Evolutionary conservation across 1,140 invertebrate species (phyloP), one percentile per base, ranked within the genome.

Genomic region (Cotesia chilonis): DNA sequence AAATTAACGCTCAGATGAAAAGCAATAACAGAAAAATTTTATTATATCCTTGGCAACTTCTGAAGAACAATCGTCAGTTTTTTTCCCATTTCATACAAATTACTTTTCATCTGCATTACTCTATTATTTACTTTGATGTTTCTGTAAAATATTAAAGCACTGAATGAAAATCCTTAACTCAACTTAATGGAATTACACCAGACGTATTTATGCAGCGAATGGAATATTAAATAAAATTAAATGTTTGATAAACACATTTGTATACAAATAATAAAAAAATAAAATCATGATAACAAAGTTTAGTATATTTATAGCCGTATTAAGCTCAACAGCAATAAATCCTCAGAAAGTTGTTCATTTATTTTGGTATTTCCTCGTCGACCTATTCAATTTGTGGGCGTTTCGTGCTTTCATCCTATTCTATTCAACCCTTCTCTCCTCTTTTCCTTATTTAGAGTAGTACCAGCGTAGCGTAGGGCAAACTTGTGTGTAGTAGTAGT

Each of bases 301-400:
- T 47, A 10, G 41, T 47, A 47, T 28, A 20, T n/a, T 38, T 37
- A 38, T 63, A n/a, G n/a, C 4, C n/a, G 28, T 12, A 37, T 63
- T 63, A 37, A 63, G 20, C 51, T 68, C 63, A 17, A 14, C 51
- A 28, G 70, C 57, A 71, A 71, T 71, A 71, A 71, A 71, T 67
- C 37, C 54, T 38, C 12, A 65, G 55, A 55, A 72, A 51, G 36
- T 67, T 64, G 55, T 65, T 72, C 20, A 38, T 68, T 72, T 54
- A 38, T 38, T 36, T 61, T 37, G 54, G 55, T 66, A 72, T 72
- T 72, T 72, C 55, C 64, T 60, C 54, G n/a, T 54, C 63, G 70
- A 66, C 52, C 70, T 61, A 72, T 72, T 72, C 71, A 72, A 72
- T 72, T 72, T 72, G 71, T 37, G 71, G 65, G 71, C 17, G 65